A percentile compares a stretch with the other conserved stretches of the same genome.
phyloP scores from a whole-genome alignment of 2,113 vertebrate species.

The Petrocephalus zakoni region DNA sequence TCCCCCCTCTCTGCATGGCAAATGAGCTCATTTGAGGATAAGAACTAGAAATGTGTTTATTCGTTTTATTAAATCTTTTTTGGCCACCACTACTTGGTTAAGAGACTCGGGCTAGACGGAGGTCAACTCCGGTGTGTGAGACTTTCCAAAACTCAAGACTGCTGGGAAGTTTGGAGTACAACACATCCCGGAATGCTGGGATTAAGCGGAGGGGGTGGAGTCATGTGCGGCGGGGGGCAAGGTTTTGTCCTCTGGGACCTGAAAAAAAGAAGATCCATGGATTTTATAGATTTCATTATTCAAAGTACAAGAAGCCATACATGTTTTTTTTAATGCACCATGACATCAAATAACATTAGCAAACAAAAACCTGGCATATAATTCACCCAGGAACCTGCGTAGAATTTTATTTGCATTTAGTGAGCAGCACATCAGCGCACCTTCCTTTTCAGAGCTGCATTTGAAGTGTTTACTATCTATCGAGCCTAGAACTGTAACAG shows the following conservation, averaged over 20 bases:
- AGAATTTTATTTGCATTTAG: neutral
- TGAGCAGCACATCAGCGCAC: neutral
- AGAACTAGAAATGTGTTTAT: neutral
- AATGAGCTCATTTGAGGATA: neutral
- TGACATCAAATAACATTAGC: neutral
- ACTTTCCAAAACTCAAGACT: neutral
- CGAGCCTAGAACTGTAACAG: neutral
- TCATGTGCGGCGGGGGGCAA: neutral
- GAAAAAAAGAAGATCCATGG: neutral
- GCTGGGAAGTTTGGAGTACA: neutral
- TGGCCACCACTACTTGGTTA: neutral
- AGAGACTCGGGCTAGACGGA: neutral
- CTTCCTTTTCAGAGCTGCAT: neutral
- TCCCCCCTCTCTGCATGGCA: neutral
- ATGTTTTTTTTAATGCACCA: neutral
- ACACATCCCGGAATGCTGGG: neutral
- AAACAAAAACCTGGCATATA: neutral
- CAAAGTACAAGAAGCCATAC: neutral
- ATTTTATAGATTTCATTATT: slow-evolving; percentile 4
- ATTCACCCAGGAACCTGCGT: neutral
- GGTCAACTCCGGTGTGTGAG: neutral
- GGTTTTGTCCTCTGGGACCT: neutral
- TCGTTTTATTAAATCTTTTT: neutral
- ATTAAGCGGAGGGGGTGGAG: neutral
- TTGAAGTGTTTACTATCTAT: neutral